phyloP scores from a whole-genome alignment of 2,888 invertebrate species.

The Adelognathus sp. region DNA sequence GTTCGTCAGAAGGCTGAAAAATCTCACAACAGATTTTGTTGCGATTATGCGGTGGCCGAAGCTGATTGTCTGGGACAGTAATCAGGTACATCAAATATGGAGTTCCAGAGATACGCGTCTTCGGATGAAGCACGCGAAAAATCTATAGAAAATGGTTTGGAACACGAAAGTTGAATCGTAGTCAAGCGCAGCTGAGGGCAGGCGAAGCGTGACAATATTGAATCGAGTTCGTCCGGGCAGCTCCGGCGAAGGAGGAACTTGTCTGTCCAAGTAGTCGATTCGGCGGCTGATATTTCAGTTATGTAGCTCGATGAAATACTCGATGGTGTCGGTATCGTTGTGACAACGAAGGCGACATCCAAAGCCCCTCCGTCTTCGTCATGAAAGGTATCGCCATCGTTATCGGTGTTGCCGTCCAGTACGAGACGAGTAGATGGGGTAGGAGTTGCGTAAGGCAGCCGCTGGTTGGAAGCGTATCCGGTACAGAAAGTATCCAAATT shows the following conservation, averaged over 20 bases:
- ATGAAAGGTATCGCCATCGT: background rate
- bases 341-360: background rate
- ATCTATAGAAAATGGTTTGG: background rate
- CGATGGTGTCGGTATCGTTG: background rate
- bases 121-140: background rate
- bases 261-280: background rate
- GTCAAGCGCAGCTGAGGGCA: background rate
- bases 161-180: background rate
- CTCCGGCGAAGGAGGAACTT: background rate
- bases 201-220: background rate
- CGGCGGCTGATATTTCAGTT: background rate
- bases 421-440: background rate
- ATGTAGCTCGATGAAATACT: background rate
- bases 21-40: too few species aligned
- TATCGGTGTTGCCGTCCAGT: constrained; percentile 9
- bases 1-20: too few species aligned
- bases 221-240: background rate
- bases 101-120: too few species aligned
- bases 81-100: background rate
- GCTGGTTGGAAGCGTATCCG: background rate
- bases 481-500: constrained; percentile 69
- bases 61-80: background rate
- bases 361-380: background rate
- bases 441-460: background rate
- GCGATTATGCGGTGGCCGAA: too few species aligned